A percentile compares a stretch with the other conserved stretches of the same genome.
Conservation (phyloP, 1,140 invertebrate genomes). For the Potamilus streckersoni region DNA sequence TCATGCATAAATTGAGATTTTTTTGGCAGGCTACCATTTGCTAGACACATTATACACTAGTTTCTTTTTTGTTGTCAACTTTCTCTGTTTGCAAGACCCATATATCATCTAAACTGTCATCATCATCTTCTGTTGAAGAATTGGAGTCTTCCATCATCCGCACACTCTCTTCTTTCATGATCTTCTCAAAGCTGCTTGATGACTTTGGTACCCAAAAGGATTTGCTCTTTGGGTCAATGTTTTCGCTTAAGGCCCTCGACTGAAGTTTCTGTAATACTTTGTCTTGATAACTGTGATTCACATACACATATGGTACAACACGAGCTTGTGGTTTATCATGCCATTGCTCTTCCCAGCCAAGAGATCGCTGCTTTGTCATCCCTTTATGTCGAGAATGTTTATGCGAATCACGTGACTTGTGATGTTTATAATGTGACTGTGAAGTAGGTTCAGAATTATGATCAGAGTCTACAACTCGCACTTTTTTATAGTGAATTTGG, state of each 20-base stretch:
- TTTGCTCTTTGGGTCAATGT: slow-evolving; percentile 45
- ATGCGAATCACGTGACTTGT: slow-evolving; percentile 39
- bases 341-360: slow-evolving; percentile 60
- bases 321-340: slow-evolving; percentile 40
- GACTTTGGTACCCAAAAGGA: slow-evolving; percentile 57
- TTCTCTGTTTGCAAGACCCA: slow-evolving; percentile 56
- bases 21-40: too few species aligned
- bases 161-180: slow-evolving; percentile 43
- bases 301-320: slow-evolving; percentile 59
- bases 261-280: slow-evolving; percentile 56
- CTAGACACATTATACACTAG: slow-evolving; percentile 49
- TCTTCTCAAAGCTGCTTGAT: slow-evolving; percentile 51
- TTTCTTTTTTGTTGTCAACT: slow-evolving; percentile 56
- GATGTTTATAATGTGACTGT: slow-evolving; percentile 40
- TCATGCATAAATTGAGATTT: too few species aligned
- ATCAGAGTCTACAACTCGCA: slow-evolving; percentile 54
- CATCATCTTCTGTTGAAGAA: slow-evolving; percentile 44
- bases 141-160: slow-evolving; percentile 50
- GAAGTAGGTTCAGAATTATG: slow-evolving; percentile 60
- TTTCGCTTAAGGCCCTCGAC: slow-evolving; percentile 44
- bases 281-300: slow-evolving; percentile 60
- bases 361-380: slow-evolving; percentile 50
- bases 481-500: slow-evolving; percentile 44
- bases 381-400: slow-evolving; percentile 46
- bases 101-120: slow-evolving; percentile 51